Conservation (phyloP, 1,140 invertebrate species). For the Anagrus nilaparvatae region DNA sequence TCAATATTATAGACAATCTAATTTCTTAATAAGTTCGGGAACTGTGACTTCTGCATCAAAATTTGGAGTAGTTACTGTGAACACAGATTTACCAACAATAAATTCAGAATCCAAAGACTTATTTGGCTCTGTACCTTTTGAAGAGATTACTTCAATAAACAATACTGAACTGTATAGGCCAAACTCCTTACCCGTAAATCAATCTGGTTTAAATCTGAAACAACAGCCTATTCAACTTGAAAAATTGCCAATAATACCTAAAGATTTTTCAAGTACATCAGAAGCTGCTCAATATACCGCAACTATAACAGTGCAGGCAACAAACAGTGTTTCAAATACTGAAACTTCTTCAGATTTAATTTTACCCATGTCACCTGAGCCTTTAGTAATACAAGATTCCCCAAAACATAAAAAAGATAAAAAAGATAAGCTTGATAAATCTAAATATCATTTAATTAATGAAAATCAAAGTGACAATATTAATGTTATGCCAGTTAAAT, state of each 20-base stretch:
- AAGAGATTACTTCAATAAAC: conserved; percentile 37
- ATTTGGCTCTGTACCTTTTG: conserved; percentile 54
- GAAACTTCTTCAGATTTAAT: conserved; percentile 13
- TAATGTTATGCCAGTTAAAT: conserved; percentile 27
- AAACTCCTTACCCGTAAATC: conserved; percentile 31
- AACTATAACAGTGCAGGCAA: conserved; percentile 22
- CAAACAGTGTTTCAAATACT: conserved; percentile 24
- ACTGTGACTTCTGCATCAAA: conserved; percentile 19
- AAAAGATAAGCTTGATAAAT: conserved; percentile 37
- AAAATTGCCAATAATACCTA: no score
- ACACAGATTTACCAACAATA: neutral
- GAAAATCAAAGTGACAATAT: conserved; percentile 29
- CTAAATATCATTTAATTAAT: conserved; percentile 46
- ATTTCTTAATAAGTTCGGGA: conserved; percentile 12
- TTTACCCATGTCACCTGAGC: conserved; percentile 31
- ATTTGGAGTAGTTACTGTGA: conserved; percentile 16
- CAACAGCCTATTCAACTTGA: no score
- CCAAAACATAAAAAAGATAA: conserved; percentile 26
- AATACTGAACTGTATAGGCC: conserved; percentile 27
- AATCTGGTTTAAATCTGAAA: conserved; percentile 26
- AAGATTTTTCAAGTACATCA: conserved; percentile 22
- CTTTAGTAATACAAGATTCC: conserved; percentile 24
- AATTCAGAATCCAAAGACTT: conserved; percentile 36
- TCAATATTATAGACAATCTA: neutral
- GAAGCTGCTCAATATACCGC: conserved; percentile 14